phyloP scores from a whole-genome alignment of 2,113 vertebrate genomes.

The Heliornis fulica region DNA sequence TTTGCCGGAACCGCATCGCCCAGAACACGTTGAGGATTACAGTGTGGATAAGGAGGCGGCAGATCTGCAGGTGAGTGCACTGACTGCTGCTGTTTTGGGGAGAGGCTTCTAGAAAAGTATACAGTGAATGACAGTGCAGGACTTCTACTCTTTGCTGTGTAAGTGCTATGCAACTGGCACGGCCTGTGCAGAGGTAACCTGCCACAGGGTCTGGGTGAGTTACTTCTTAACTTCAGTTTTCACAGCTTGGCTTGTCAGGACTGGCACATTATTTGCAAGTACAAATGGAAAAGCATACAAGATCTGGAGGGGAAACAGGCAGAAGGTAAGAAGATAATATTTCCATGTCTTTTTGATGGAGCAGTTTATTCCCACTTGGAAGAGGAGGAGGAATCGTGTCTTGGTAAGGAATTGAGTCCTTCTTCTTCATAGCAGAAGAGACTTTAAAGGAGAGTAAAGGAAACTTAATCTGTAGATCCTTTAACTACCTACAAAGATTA shows the following conservation, averaged over 20 bases:
- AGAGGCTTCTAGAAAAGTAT: neutral
- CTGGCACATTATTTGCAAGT: neutral
- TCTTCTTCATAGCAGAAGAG: neutral
- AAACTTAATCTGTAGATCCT: neutral
- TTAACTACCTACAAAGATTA: constrained; percentile 32
- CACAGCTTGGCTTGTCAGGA: neutral
- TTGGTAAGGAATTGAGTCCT: too few relatives aligned
- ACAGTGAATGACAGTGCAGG: neutral
- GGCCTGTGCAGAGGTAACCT: neutral
- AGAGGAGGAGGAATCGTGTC: neutral
- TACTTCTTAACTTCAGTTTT: neutral
- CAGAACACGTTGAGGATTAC: neutral
- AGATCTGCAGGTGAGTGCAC: neutral
- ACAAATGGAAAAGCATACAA: neutral
- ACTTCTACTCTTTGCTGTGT: neutral
- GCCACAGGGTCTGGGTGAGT: rapidly evolving
- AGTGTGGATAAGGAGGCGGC: neutral
- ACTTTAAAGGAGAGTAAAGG: neutral
- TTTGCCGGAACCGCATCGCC: neutral
- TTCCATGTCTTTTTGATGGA: neutral
- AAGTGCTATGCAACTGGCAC: neutral
- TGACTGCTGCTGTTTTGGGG: neutral
- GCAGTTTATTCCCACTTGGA: neutral
- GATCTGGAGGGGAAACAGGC: neutral
- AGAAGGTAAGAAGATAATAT: neutral